A percentile compares a stretch with the other conserved stretches of the same genome.
phyloP scores from a whole-genome alignment of 2,797 vertebrate species.

The Falco cherrug region DNA sequence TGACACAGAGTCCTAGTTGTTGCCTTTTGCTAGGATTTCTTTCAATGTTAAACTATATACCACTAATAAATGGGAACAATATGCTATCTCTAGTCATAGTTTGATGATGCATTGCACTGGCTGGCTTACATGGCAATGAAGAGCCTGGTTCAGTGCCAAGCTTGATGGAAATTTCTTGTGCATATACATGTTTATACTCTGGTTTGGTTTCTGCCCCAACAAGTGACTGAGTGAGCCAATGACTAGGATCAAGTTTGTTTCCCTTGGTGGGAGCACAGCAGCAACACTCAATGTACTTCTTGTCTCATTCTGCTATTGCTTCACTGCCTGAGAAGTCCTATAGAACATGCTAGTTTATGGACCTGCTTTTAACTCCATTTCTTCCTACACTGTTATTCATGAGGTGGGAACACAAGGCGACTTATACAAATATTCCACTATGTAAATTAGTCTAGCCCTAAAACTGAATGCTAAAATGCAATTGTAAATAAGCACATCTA shows the following conservation, averaged over 20 bases:
- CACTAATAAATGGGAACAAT: not conserved
- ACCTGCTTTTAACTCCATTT: not conserved
- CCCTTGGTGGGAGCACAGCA: not conserved
- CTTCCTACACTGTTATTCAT: not conserved
- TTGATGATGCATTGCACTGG: not conserved
- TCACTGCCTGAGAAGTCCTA: not conserved
- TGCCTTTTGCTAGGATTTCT: not conserved
- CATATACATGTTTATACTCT: not conserved
- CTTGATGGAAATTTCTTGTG: not conserved
- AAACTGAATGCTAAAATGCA: not conserved
- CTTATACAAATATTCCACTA: not conserved
- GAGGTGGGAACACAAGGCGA: not conserved
- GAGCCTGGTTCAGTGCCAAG: not conserved
- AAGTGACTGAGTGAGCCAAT: not conserved
- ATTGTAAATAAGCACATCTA: not conserved
- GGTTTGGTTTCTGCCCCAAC: not conserved
- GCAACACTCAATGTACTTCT: not conserved
- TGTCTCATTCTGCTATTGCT: not conserved
- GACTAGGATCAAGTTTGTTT: slow-evolving; percentile 18
- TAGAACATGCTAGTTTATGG: not conserved
- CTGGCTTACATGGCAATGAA: not conserved
- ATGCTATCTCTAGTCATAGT: not conserved
- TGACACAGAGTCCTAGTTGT: not conserved
- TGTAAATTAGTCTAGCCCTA: not conserved
- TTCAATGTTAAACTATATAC: not conserved